Base-by-base conservation (phyloP, 1,140 invertebrate genomes). In the Phthorimaea operculella region DNA sequence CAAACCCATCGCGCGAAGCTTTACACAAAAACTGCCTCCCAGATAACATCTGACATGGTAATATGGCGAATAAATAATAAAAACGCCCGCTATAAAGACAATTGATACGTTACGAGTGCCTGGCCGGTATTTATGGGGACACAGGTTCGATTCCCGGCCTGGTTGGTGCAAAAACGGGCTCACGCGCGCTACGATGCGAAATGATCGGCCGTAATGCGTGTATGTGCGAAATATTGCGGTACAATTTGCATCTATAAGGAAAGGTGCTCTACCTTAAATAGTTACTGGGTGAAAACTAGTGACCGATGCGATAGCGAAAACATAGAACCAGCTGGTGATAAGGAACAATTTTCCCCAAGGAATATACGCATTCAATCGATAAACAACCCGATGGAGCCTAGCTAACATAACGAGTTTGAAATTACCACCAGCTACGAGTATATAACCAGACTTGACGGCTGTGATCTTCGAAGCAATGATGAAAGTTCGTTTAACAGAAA, bases 91-190 rank as follows among this genome's bases (percentile, higher is more conserved):
- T 60, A 64, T 68, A 69, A 70, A 67, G 64, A 66, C 68, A 74
- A 72, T 72, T 70, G 68, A 72, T 76, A 79, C 66, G 74, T 79
- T 79, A 75, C 70, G 74, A 71, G 68, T 66, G 60, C 57, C 54
- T 50, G 57, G 53, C 52, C 64, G 52, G 57, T 71, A 72, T 75
- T 77, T 77, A 78, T 78, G 68, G 73, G 71, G 63, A 18, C 51
- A 14, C 54, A 54, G 59, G 68, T 71, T 71, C 65, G 63, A 66
- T 71, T 62, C 68, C 65, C 63, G 60, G 36, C 68, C 63, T 61
- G 60, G 36, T 39, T 39, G 8, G 36, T 58, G 61, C 59, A 67
- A 63, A 68, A 66, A 68, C 62, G 60, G 57, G 57, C 57, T 58
- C 58, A 58, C 60, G 60, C 59, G 52, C 51, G 15, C 70, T 74